phyloP scores from a whole-genome alignment of 2,113 vertebrate species.

The Saimiri boliviensis region DNA sequence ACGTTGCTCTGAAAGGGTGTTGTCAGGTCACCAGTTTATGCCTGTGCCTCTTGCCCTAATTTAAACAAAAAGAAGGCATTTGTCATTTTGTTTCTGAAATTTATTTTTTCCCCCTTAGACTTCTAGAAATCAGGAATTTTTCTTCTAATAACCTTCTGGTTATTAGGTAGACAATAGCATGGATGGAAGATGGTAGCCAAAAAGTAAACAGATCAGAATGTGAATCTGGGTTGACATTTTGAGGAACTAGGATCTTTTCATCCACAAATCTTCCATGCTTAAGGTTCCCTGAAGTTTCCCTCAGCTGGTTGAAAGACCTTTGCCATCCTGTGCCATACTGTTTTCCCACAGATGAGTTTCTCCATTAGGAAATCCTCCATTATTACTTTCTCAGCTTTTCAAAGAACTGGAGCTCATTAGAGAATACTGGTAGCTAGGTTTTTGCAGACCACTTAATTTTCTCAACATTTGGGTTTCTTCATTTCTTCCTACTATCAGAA shows the following conservation, averaged over 20 bases:
- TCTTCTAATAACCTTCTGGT: background rate
- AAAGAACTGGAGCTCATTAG: background rate
- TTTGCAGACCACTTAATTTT: background rate
- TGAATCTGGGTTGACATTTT: background rate
- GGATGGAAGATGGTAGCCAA: background rate
- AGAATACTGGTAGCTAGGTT: background rate
- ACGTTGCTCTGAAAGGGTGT: background rate
- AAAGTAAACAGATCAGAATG: background rate
- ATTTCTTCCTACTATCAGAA: background rate
- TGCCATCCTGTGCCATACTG: background rate
- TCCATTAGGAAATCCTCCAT: background rate
- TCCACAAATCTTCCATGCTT: background rate
- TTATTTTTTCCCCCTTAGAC: background rate
- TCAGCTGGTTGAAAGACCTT: background rate
- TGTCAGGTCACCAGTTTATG: background rate
- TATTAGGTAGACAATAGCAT: background rate
- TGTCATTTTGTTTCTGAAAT: constrained; percentile 20
- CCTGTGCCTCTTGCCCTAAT: background rate
- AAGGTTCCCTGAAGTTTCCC: background rate
- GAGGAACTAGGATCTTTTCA: background rate
- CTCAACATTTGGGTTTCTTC: background rate
- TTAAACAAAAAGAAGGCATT: background rate
- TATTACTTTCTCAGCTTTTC: background rate
- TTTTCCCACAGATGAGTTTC: background rate
- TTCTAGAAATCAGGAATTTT: background rate